phyloP scores from a whole-genome alignment of 92 coral and sea anemone genomes.

The Anthopleura xanthogrammica region DNA sequence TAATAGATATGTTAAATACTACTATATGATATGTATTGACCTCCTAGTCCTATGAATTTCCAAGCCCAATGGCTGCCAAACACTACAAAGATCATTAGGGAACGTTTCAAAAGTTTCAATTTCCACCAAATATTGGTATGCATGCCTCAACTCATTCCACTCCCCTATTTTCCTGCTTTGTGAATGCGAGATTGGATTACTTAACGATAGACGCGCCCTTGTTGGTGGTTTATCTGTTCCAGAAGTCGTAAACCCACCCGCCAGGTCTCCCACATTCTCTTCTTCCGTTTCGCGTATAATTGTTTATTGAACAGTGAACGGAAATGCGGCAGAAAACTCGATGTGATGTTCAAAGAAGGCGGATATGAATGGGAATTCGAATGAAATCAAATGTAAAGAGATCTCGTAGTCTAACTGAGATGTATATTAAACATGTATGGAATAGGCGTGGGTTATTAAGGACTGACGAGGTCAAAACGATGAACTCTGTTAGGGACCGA shows the following conservation, averaged over 20 bases:
- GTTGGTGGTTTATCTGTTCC: background rate
- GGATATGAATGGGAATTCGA: background rate
- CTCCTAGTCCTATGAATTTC: too few relatives aligned
- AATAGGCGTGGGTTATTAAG: too few relatives aligned
- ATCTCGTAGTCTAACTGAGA: too few relatives aligned
- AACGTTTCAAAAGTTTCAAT: too few relatives aligned
- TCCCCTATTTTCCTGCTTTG: background rate
- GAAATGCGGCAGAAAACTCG: background rate
- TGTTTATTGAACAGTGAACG: background rate
- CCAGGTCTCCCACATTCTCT: constrained; percentile 6
- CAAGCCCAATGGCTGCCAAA: background rate
- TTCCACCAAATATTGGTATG: background rate
- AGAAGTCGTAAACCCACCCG: background rate
- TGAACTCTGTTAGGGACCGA: too few relatives aligned
- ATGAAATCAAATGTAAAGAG: background rate
- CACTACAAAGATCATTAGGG: background rate
- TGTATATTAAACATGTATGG: too few relatives aligned
- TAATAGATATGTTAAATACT: too few relatives aligned
- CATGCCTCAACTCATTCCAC: background rate
- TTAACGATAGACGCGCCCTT: background rate
- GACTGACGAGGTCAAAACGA: too few relatives aligned
- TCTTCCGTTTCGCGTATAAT: background rate
- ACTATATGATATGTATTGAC: too few relatives aligned
- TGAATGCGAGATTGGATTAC: background rate
- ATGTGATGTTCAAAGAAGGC: background rate